Conservation (phyloP, 2,113 vertebrate species). For the Aix galericulata region DNA sequence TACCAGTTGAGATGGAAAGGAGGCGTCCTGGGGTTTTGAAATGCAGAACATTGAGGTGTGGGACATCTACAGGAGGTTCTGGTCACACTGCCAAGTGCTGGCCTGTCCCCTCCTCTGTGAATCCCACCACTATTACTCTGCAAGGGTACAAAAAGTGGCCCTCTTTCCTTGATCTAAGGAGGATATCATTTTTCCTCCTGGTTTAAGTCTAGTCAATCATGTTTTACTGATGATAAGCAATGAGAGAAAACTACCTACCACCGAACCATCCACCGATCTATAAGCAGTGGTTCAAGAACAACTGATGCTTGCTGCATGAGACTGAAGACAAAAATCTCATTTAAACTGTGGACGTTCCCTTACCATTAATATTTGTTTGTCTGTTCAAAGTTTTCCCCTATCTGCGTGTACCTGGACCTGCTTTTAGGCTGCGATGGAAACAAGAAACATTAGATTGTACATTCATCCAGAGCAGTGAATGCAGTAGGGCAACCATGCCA, state of each 20-base stretch:
- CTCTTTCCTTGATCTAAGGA: background rate
- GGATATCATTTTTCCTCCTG: background rate
- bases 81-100: slow-evolving; percentile 13
- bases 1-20: slow-evolving; percentile 10
- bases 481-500: background rate
- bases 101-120: background rate
- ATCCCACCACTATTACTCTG: background rate
- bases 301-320: background rate
- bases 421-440: background rate
- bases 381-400: background rate
- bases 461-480: background rate
- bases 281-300: background rate
- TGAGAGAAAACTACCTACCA: background rate
- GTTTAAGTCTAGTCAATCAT: background rate
- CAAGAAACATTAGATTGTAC: background rate
- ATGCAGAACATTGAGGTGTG: slow-evolving; percentile 38
- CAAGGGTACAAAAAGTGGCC: background rate
- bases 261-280: background rate
- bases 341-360: background rate
- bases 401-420: background rate
- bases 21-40: slow-evolving; percentile 54
- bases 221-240: background rate
- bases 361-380: background rate
- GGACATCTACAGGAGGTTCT: slow-evolving; percentile 48
- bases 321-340: background rate